Base-by-base conservation (phyloP, 2,888 invertebrate genomes). In the Pinctada fucata region DNA sequence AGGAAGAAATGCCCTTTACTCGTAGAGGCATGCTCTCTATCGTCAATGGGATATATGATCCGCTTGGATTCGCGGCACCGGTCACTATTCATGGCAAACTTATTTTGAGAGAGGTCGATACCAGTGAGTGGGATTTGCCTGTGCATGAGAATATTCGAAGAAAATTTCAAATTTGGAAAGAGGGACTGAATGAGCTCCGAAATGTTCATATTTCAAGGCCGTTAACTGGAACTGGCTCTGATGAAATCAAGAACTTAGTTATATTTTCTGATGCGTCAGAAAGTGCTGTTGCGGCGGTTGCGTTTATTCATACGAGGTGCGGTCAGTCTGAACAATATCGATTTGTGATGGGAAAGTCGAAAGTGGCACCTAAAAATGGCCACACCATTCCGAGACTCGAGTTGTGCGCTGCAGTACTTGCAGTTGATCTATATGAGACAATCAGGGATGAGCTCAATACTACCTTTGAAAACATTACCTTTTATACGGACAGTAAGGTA, bases 331-430 rank as follows among this genome's bases (percentile, higher is more conserved):
- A 77, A 5, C 63, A 51, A 10, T n/a, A n/a, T n/a, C 1, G 73
- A 51, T 72, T 78, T 31, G 50, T 52, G n/a, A 50, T 73, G 8
- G 78, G 82, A 10, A 80, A 81, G 69, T 31, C 71, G 49, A 78
- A 73, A 64, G 51, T 80, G n/a, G 51, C 81, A 68, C 81, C 81
- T 10, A 63, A 67, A 66, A 31, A 76, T 31, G 70, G 75, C n/a
- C 72, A 66, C 65, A 72, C 81, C 48, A 78, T 82, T 47, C 81
- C 81, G 6, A 49, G 77, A 3, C 65, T 82, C 16, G 81, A 82
- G 74, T 65, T 82, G 31, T 78, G 72, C 73, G 81, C 82, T 3
- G 82, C 82, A 0, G 80, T 81, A 2, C 69, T 81, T 10, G 76
- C 71, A 8, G 76, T 67, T 5, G 71, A 79, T 50, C 51, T 79